Evolutionary conservation across 37 sponge, comb jelly and placozoan species (phyloP).

Genomic region (Haliclona indistincta): DNA sequence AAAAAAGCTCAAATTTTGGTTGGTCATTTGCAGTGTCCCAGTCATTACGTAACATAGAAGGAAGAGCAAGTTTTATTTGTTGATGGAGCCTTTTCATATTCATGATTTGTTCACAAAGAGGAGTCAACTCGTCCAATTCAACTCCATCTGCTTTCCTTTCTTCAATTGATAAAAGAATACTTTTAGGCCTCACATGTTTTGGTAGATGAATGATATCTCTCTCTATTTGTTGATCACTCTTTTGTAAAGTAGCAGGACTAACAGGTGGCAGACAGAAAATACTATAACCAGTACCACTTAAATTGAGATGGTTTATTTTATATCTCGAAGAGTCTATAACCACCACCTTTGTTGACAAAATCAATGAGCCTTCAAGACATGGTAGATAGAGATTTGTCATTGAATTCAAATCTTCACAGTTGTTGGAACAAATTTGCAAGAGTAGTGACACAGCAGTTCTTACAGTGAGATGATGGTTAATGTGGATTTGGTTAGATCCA

Average conservation of each 20-base stretch:
- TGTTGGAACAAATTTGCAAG: neutral
- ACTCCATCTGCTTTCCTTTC: neutral
- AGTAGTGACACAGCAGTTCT: conserved; percentile 1
- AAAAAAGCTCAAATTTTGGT: neutral
- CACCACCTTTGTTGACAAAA: neutral
- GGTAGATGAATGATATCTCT: conserved; percentile 6
- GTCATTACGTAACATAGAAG: neutral
- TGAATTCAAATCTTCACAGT: neutral
- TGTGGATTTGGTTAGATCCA: neutral
- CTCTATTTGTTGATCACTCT: neutral
- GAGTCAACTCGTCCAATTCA: neutral
- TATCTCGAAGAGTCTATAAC: neutral
- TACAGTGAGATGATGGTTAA: conserved; percentile 27
- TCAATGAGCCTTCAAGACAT: neutral
- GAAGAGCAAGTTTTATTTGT: neutral
- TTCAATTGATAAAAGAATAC: conserved; percentile 3
- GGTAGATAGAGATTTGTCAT: neutral
- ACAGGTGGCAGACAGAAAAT: neutral
- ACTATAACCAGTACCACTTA: neutral
- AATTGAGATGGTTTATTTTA: neutral
- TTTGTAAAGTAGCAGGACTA: neutral
- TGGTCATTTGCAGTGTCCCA: no score
- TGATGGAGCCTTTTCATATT: no score
- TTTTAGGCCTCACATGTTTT: conserved; percentile 14
- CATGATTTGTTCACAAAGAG: neutral